A percentile compares a stretch with the other conserved stretches of the same genome.
phyloP scores from a whole-genome alignment of 2,797 vertebrate genomes.

The Pteronotus mesoamericanus region DNA sequence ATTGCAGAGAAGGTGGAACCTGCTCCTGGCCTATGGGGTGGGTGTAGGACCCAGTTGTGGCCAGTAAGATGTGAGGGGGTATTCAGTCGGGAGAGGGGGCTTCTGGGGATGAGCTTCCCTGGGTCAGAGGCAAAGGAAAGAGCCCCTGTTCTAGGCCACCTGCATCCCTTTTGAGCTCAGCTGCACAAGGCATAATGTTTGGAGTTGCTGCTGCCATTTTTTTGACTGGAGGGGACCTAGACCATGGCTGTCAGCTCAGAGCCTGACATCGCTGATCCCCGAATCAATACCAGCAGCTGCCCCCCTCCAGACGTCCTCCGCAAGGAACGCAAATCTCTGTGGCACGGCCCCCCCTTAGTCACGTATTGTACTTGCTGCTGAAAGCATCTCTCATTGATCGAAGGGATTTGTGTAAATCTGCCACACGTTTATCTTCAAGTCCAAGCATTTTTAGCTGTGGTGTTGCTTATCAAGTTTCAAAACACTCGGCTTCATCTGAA shows the following conservation, averaged over 20 bases:
- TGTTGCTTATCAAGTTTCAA: neutral
- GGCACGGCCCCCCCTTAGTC: neutral
- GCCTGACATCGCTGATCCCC: neutral
- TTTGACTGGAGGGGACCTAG: neutral
- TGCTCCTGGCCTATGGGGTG: too few species aligned
- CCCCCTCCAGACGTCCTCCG: neutral
- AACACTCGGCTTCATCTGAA: neutral
- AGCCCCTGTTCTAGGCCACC: neutral
- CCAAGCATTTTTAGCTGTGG: neutral
- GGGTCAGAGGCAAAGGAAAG: neutral
- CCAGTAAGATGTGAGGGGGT: neutral
- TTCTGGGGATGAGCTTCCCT: neutral
- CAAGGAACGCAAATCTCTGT: neutral
- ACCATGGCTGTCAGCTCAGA: neutral
- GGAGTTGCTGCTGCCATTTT: neutral
- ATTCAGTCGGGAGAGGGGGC: accelerated
- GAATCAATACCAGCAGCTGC: neutral
- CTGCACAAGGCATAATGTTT: neutral
- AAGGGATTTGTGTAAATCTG: neutral
- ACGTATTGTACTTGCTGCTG: neutral
- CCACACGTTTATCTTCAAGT: neutral
- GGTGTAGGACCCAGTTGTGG: neutral
- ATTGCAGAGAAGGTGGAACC: neutral
- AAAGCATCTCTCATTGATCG: neutral
- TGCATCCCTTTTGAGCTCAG: neutral